phyloP scores from a whole-genome alignment of 2,113 vertebrate species.

The Paracyprichromis sp. region DNA sequence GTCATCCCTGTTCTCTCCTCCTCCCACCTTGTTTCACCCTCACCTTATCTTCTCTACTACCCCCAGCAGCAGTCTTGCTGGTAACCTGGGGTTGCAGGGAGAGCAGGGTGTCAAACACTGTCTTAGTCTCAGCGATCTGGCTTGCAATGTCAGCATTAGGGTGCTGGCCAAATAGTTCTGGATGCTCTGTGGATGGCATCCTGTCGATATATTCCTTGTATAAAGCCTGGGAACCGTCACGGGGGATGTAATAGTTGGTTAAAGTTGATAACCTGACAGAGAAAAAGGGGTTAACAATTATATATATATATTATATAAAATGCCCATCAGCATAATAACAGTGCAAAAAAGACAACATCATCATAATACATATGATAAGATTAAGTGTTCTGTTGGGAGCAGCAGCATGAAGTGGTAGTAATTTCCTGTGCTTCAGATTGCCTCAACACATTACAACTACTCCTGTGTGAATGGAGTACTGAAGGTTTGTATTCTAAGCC shows the following conservation, averaged over 20 bases:
- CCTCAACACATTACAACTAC: neutral
- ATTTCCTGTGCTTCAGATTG: neutral
- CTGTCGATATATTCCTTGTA: constrained; percentile 74
- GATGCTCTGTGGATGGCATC: constrained; percentile 76
- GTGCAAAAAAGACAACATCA: neutral
- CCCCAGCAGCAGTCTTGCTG: constrained; percentile 36
- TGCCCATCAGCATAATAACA: neutral
- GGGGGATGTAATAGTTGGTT: constrained; percentile 75
- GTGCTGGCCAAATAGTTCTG: constrained; percentile 85
- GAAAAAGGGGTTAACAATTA: neutral
- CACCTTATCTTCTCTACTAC: constrained; percentile 79
- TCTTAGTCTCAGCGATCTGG: constrained; percentile 79
- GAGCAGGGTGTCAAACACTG: constrained; percentile 81
- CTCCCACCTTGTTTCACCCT: neutral
- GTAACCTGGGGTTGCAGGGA: constrained; percentile 83
- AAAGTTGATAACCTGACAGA: constrained; percentile 72
- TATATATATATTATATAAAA: neutral
- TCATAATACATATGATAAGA: neutral
- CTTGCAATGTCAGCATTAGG: constrained; percentile 81
- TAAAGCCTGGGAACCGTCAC: constrained; percentile 69
- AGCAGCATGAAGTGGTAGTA: neutral
- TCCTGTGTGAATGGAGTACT: neutral
- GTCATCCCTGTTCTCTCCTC: neutral
- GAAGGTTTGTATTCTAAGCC: neutral
- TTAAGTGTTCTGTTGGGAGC: neutral